phyloP scores from a whole-genome alignment of 2,888 invertebrate species.

The Lobophora halterata region DNA sequence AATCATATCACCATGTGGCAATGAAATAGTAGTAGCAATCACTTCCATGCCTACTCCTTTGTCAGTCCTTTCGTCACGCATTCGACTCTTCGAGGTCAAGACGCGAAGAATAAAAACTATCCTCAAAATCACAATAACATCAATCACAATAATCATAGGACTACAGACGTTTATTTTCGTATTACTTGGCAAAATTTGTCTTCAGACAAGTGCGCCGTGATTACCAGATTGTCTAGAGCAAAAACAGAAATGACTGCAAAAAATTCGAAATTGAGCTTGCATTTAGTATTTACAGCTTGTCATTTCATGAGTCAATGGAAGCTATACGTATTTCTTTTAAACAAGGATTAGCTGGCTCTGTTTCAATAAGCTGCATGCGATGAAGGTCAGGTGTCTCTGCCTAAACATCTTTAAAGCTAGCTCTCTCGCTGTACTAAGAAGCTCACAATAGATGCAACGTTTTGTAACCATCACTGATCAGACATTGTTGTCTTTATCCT shows the following conservation, averaged over 20 bases:
- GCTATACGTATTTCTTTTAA: constrained; percentile 32
- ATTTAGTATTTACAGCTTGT: constrained; percentile 58
- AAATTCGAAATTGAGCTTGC: constrained; percentile 46
- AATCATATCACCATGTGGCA: too few species aligned
- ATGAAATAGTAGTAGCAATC: too few species aligned
- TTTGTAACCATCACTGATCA: constrained; percentile 39
- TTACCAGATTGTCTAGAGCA: constrained; percentile 40
- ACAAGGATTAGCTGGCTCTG: constrained; percentile 29
- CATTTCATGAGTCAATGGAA: constrained; percentile 51
- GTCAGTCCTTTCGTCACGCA: constrained; percentile 55
- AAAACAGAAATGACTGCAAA: constrained; percentile 44
- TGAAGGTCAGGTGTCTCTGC: constrained; percentile 30
- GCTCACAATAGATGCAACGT: constrained; percentile 32
- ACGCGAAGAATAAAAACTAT: constrained; percentile 46
- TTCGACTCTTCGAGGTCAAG: constrained; percentile 50
- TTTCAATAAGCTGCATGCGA: constrained; percentile 19
- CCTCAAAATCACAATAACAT: constrained; percentile 33
- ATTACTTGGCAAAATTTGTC: constrained; percentile 40
- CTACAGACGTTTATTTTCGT: constrained; percentile 20
- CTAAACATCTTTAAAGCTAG: too few species aligned
- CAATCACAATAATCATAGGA: constrained; percentile 27
- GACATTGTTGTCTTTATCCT: constrained; percentile 40
- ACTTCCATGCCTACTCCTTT: too few species aligned
- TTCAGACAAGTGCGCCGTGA: constrained; percentile 39
- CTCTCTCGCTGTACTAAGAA: constrained; percentile 42